phyloP scores from a whole-genome alignment of 2,113 vertebrate species.

The Oryzias melastigma region DNA sequence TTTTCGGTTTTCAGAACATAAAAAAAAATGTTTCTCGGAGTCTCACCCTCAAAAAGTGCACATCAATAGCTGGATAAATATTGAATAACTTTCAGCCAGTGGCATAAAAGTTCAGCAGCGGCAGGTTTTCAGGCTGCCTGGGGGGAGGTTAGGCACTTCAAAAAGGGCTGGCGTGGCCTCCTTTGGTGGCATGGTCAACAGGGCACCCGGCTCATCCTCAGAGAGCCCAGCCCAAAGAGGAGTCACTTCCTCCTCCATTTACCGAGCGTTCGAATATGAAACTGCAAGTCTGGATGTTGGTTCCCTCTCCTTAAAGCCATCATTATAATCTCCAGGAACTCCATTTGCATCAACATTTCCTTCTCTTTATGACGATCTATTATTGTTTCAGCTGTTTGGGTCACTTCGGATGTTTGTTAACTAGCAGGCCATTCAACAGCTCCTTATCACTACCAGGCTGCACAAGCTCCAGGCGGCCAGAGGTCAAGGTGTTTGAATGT shows the following conservation, averaged over 20 bases:
- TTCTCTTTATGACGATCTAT: constrained; percentile 29
- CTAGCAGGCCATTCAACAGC: constrained; percentile 49
- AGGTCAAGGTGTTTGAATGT: constrained; percentile 61
- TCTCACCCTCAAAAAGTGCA: constrained; percentile 59
- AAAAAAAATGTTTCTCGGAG: constrained; percentile 40
- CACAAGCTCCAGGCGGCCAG: constrained; percentile 34
- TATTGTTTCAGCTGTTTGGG: constrained; percentile 50
- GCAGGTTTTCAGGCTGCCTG: constrained; percentile 66
- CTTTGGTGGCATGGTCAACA: constrained; percentile 61
- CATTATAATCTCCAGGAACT: constrained; percentile 34
- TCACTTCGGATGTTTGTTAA: constrained; percentile 68
- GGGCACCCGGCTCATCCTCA: constrained; percentile 51
- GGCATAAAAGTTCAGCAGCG: constrained; percentile 70
- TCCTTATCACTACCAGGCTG: constrained; percentile 64
- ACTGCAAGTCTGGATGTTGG: constrained; percentile 19
- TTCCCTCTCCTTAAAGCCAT: not conserved
- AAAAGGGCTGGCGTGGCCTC: constrained; percentile 57
- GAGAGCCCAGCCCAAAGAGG: constrained; percentile 46
- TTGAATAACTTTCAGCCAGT: constrained; percentile 73
- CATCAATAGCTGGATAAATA: constrained; percentile 73
- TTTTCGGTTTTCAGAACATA: constrained; percentile 36
- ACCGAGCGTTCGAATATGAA: constrained; percentile 32
- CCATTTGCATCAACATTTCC: constrained; percentile 40
- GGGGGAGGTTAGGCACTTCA: constrained; percentile 68
- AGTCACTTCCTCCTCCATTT: constrained; percentile 64